Evolutionary conservation across 2,797 vertebrate species (phyloP).

Genomic region (Arremon aurantiirostris): DNA sequence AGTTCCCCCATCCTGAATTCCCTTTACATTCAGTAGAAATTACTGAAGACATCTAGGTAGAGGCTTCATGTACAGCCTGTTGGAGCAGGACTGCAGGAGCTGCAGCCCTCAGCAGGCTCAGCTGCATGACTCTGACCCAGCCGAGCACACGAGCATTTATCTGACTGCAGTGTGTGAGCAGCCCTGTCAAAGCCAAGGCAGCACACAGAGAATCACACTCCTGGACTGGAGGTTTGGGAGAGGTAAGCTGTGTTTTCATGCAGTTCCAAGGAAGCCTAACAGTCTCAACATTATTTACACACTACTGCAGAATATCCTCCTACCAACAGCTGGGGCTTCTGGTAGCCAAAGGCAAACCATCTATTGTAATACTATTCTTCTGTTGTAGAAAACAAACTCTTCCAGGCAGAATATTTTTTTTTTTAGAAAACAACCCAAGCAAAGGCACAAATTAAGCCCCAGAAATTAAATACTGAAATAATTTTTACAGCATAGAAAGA

Average conservation of each 20-base stretch:
- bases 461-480: slow-evolving; percentile 49
- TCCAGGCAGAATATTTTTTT: neutral
- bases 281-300: neutral
- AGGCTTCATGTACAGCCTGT: neutral
- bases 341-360: slow-evolving; percentile 22
- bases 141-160: neutral
- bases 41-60: neutral
- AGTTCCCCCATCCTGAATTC: neutral
- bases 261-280: neutral
- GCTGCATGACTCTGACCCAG: neutral
- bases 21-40: neutral
- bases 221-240: neutral
- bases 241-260: neutral
- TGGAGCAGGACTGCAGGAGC: neutral
- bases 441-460: slow-evolving; percentile 39
- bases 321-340: slow-evolving; percentile 19
- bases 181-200: neutral
- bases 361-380: slow-evolving; percentile 23
- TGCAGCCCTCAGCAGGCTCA: neutral
- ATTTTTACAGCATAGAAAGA: slow-evolving; percentile 42
- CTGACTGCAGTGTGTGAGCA: neutral
- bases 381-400: slow-evolving; percentile 28
- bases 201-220: neutral
- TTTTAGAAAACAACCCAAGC: neutral
- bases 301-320: neutral